Base-by-base conservation (phyloP, 2,797 vertebrate genomes). In the Hypotaenidia philippensis region DNA sequence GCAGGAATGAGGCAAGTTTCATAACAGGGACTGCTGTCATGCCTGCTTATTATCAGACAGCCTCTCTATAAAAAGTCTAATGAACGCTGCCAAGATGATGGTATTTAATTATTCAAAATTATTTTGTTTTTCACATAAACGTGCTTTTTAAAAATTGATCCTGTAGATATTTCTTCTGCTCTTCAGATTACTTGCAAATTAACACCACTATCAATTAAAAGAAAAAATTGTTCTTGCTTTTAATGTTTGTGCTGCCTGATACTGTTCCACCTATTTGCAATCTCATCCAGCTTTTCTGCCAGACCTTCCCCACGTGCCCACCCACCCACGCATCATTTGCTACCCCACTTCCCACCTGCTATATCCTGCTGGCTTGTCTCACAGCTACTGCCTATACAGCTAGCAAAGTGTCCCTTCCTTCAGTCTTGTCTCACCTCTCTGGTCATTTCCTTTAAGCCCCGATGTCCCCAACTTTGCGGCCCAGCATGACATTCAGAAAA, bases 101-200 rank as follows among this genome's bases (percentile, higher is more conserved):
- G 12, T 61, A 91, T 87, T 89, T 83, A 93, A 92, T 96, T 96
- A 95, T 91, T 91, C 53, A 95, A 49, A 85, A 83, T 60, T 59
- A 70, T 91, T 80, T 89, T 89, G 31, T n/a, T 96, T 96, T 75
- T 65, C 68, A 52, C n/a, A 77, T 59, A 78, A 87, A 71, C 85
- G 18, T 31, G 16, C 68, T 86, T 92, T 93, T 87, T 90, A 95
- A 97, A 94, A 93, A 91, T 93, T 69, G 41, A 92, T 94, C 53
- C 49, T 85, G 87, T 87, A 81, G 60, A 74, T 77, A 80, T 26
- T 89, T 89, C 57, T 85, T 81, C 59, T 92, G 34, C 60, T 69
- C 61, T 92, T 94, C 75, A 83, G 41, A 83, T 55, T 77, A 47
- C 27, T 87, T 90, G 47, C 40, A 90, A 87, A 31, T 50, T 27